Conservation (phyloP, 2,888 invertebrate species). For the Thecocarcelia acutangulata region DNA sequence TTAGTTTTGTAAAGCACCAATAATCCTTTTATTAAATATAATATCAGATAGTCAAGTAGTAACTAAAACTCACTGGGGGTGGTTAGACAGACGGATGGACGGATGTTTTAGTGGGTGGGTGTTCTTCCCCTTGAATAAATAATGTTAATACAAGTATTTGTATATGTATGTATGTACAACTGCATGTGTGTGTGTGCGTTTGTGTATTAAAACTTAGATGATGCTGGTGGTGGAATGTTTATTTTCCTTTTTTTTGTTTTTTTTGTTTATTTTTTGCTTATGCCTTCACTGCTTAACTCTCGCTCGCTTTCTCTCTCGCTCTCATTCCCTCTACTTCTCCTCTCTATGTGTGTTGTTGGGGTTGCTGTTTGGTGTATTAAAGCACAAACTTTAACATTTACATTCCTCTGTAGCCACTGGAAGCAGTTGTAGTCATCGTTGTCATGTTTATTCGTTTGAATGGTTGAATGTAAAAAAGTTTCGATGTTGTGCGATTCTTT, state of each 20-base stretch:
- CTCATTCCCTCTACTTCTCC: no score
- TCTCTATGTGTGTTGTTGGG: no score
- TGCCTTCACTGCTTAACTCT: background rate
- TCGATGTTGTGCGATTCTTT: background rate
- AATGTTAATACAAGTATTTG: background rate
- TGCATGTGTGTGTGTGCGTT: constrained; percentile 23
- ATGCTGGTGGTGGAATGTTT: no score
- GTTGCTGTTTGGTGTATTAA: background rate
- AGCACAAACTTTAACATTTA: constrained; percentile 4
- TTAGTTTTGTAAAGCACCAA: constrained; percentile 76
- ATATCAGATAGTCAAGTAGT: constrained; percentile 75
- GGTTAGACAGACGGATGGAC: constrained; percentile 1
- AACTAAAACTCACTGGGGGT: constrained; percentile 33
- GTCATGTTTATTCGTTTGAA: background rate
- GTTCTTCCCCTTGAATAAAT: constrained; percentile 8
- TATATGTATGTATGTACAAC: constrained; percentile 9
- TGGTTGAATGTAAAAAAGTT: constrained; percentile 6
- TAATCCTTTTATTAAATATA: constrained; percentile 81
- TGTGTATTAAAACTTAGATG: background rate
- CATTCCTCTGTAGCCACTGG: background rate
- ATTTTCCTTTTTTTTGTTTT: no score
- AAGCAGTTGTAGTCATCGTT: background rate
- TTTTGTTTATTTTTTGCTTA: no score
- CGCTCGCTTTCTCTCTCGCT: no score
- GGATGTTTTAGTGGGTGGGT: constrained; percentile 31